phyloP scores from a whole-genome alignment of 2,797 vertebrate species.

The Tokudaia muenninki region DNA sequence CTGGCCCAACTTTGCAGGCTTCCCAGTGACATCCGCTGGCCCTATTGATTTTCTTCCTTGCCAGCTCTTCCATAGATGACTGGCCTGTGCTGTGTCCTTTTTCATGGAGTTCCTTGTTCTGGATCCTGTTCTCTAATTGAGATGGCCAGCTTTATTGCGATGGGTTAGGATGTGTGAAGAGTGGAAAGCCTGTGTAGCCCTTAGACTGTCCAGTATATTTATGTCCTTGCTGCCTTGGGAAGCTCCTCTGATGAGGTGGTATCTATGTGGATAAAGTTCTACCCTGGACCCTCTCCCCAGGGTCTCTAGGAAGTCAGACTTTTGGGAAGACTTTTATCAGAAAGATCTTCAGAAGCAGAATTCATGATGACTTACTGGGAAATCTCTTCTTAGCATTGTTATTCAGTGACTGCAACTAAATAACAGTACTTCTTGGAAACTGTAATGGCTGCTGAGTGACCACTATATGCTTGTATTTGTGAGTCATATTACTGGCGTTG shows the following conservation, averaged over 20 bases:
- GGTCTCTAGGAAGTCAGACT: neutral
- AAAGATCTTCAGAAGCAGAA: conserved; percentile 21
- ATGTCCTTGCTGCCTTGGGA: conserved; percentile 13
- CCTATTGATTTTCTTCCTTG: neutral
- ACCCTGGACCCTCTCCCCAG: neutral
- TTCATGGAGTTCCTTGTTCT: neutral
- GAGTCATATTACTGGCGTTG: neutral
- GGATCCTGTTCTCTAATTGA: conserved; percentile 55
- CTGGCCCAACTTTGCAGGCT: conserved; percentile 29
- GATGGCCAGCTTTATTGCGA: conserved; percentile 30
- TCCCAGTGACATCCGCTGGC: neutral
- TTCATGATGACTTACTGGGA: neutral
- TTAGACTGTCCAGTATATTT: conserved; percentile 35
- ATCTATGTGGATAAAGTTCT: conserved; percentile 14
- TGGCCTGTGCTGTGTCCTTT: conserved; percentile 14
- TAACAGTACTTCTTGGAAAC: neutral
- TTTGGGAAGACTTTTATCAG: neutral
- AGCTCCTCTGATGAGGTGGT: conserved; percentile 43
- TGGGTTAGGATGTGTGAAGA: neutral
- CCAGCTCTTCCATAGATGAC: neutral
- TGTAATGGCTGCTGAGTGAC: neutral
- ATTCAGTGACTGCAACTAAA: neutral
- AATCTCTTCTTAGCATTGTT: conserved; percentile 25
- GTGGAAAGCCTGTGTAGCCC: conserved; percentile 56
- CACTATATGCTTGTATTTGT: neutral